Base-by-base conservation (phyloP, 2,113 vertebrate species). In the Prochilodus magdalenae region DNA sequence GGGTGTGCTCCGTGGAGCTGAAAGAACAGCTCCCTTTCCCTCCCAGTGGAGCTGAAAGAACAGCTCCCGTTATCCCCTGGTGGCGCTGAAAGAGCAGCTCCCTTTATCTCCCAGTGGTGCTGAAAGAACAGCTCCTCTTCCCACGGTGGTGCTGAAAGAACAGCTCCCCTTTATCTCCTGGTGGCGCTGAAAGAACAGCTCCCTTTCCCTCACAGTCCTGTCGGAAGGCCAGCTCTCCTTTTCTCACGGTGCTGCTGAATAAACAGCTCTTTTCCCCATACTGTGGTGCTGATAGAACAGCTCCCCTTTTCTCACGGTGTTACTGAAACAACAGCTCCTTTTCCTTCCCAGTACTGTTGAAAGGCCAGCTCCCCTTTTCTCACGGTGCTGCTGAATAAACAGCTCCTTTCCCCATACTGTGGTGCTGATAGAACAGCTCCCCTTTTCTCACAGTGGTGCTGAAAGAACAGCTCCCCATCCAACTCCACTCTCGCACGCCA, bases 401-500 rank as follows among this genome's bases (percentile, higher is more conserved):
- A 59, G 55, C 55, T 59, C n/a, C 55, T 11, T 53, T 20, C 13
- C 47, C 13, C 20, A n/a, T n/a, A 11, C 22, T 10, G 66, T 69
- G 30, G 66, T 40, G 14, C 66, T 40, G 30, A 40, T 40, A n/a
- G 66, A 69, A 47, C 27, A 60, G 51, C 62, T 60, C n/a, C n/a
- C 40, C 49, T 47, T 67, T 57, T 29, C 33, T 3, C 51, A 26
- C n/a, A 13, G 57, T 60, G n/a, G 24, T 12, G 22, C 57, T 60
- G 24, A 60, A 89, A 88, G 90, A 91, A 92, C 90, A 89, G 91
- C 89, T 88, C 26, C 13, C 55, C 55, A 30, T 10, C 72, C 33
- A 26, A 11, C 57, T 26, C 57, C 57, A 3, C 3, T 26, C 57
- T 60, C n/a, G 22, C 57, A 60, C 10, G 14, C n/a, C 57, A 26